A percentile compares a stretch with the other conserved stretches of the same genome.
phyloP scores from a whole-genome alignment of 2,113 vertebrate genomes.

The Serinus canaria region DNA sequence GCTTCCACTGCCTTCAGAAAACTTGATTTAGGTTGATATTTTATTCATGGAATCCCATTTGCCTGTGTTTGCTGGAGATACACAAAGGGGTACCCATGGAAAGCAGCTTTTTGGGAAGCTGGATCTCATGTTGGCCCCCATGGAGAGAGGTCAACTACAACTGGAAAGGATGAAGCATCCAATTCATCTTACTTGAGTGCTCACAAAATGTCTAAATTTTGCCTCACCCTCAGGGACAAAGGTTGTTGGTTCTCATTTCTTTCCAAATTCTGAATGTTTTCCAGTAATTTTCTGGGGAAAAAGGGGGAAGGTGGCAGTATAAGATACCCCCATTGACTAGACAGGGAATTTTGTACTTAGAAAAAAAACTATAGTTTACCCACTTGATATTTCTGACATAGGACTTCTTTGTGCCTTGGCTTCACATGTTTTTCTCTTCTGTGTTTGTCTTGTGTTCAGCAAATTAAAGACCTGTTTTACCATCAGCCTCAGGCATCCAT shows the following conservation, averaged over 20 bases:
- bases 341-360: not conserved
- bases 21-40: not conserved
- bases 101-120: not conserved
- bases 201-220: not conserved
- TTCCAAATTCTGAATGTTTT: not conserved
- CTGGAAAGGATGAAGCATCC: not conserved
- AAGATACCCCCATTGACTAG: not conserved
- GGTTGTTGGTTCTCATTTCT: not conserved
- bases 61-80: not conserved
- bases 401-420: not conserved
- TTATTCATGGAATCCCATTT: not conserved
- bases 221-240: not conserved
- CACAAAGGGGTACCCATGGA: rapidly evolving
- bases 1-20: not conserved
- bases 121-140: not conserved
- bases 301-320: not conserved
- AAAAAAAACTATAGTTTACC: not conserved
- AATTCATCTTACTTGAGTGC: not conserved
- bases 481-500: not conserved
- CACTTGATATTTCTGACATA: not conserved
- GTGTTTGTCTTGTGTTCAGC: not conserved
- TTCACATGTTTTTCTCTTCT: not conserved
- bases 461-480: not conserved
- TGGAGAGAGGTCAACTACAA: not conserved
- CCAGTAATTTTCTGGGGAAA: not conserved